Percentiles rank a stretch among this genome's conserved stretches.
These are phyloP conservation scores for Phymanthus crucifer DNA, from an alignment of 92 coral and sea anemone genomes.

Conservation along the genomic window DNA sequence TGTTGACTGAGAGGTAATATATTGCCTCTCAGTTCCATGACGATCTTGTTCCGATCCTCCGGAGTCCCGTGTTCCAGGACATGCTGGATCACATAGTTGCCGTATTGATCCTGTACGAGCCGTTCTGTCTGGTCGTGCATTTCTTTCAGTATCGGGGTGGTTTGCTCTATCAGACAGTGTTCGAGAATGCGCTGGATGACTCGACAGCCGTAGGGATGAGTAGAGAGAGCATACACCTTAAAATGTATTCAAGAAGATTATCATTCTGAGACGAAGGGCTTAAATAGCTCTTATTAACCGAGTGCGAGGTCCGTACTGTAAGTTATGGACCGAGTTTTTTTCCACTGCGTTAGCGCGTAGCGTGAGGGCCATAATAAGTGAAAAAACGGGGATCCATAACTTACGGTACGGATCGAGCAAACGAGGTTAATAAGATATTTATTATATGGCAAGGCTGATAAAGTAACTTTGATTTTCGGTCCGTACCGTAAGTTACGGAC, in stretches of 20 bases:
- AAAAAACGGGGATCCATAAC: no score
- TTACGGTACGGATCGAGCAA: no score
- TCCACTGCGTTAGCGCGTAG: no score
- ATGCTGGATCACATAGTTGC: slow-evolving; percentile 97
- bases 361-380: no score
- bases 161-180: slow-evolving; percentile 92
- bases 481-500: no score
- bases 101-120: slow-evolving; percentile 98
- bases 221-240: slow-evolving; percentile 81
- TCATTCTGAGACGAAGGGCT: background rate
- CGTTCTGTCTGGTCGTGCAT: slow-evolving; percentile 92
- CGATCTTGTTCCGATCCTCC: slow-evolving; percentile 93
- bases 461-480: no score
- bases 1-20: slow-evolving; percentile 90
- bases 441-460: no score
- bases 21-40: slow-evolving; percentile 87
- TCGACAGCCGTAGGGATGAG: slow-evolving; percentile 98
- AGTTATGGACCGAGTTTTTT: no score
- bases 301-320: no score
- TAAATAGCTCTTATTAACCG: no score
- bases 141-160: slow-evolving; percentile 81
- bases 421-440: no score
- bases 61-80: slow-evolving; percentile 96
- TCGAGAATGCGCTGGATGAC: slow-evolving; percentile 97
- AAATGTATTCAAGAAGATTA: background rate